These are phyloP conservation scores for Pycnomerus fuliginosus DNA, from an alignment of 2,888 invertebrate genomes.

Conservation along the genomic window DNA sequence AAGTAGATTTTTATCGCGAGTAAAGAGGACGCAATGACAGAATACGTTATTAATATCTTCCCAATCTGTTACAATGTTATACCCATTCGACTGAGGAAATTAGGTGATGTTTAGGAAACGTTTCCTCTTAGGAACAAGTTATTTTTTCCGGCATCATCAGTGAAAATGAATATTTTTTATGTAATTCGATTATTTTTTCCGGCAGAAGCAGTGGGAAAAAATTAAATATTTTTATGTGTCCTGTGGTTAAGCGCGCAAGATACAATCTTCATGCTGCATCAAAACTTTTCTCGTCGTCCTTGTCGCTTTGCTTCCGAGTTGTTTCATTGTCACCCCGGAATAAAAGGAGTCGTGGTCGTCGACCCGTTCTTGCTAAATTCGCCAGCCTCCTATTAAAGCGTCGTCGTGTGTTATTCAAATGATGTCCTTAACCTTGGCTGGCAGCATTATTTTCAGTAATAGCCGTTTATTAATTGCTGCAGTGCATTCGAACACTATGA, in stretches of 20 bases:
- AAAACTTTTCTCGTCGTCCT: too few species aligned
- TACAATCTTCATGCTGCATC: too few species aligned
- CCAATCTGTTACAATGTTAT: slow-evolving; percentile 12
- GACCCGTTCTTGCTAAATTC: slow-evolving; percentile 13
- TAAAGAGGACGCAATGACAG: slow-evolving; percentile 15
- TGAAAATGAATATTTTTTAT: too few species aligned
- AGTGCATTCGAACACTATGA: slow-evolving; percentile 10
- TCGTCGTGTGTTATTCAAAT: slow-evolving; percentile 21
- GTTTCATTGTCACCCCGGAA: slow-evolving; percentile 9
- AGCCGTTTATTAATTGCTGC: slow-evolving; percentile 22
- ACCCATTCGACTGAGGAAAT: too few species aligned
- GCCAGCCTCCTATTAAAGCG: slow-evolving; percentile 14
- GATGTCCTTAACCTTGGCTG: slow-evolving; percentile 22
- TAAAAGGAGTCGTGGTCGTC: slow-evolving; percentile 9
- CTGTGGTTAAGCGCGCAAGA: too few species aligned
- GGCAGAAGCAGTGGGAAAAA: too few species aligned
- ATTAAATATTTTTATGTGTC: too few species aligned
- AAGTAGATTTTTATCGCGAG: slow-evolving; percentile 18
- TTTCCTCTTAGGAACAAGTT: too few species aligned
- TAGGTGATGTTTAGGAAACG: too few species aligned
- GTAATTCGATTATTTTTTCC: too few species aligned
- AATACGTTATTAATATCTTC: slow-evolving; percentile 16
- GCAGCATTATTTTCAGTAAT: slow-evolving; percentile 23
- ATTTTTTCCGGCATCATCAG: too few species aligned
- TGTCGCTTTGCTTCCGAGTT: too few species aligned